Conservation (phyloP, 2,797 vertebrate species). For the Oryzias sinensis region DNA sequence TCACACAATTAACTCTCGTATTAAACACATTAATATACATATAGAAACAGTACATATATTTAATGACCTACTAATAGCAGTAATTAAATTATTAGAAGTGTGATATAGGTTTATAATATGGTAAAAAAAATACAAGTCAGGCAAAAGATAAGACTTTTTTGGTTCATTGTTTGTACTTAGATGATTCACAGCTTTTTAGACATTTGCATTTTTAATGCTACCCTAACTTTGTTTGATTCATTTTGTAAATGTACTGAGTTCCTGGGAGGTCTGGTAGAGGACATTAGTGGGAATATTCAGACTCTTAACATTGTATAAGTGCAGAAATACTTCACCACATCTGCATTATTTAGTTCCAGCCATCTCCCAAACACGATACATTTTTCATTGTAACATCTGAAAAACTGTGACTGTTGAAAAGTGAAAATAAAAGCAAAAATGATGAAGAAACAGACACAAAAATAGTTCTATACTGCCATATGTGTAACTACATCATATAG, state of each 20-base stretch:
- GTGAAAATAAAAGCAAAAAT: not conserved
- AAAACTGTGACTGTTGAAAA: constrained; percentile 42
- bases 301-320: constrained; percentile 29
- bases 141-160: too few species aligned
- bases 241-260: not conserved
- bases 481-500: too few species aligned
- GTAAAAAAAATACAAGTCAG: not conserved
- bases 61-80: too few species aligned
- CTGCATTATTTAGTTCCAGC: constrained; percentile 62
- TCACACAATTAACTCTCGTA: too few species aligned
- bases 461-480: too few species aligned
- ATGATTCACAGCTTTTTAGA: constrained; percentile 1
- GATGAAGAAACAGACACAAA: not conserved
- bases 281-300: constrained; percentile 24
- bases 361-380: constrained; percentile 33
- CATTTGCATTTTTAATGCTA: not conserved
- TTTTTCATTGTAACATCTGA: constrained; percentile 59
- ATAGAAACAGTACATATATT: too few species aligned
- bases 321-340: constrained; percentile 33
- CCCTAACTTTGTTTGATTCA: too few species aligned
- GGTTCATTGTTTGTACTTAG: not conserved
- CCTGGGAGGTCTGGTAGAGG: constrained; percentile 15
- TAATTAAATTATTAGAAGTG: too few species aligned
- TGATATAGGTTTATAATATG: not conserved
- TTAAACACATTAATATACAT: too few species aligned